A percentile compares a stretch with the other conserved stretches of the same genome.
Conservation (phyloP, 2,797 vertebrate species). For the Hephaestus fuliginosus region DNA sequence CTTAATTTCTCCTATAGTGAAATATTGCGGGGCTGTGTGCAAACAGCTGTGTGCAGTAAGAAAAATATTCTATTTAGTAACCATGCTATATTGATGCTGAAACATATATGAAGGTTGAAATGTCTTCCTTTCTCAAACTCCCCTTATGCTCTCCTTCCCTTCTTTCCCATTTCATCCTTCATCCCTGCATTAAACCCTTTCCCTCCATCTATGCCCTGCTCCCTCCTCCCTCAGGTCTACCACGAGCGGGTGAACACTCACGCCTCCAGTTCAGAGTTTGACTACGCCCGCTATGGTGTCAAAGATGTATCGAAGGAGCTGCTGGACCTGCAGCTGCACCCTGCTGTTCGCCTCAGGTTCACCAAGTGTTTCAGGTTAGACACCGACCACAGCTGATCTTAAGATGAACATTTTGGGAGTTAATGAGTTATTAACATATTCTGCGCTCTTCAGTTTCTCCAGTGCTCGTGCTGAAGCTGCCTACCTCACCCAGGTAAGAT, state of each 20-base stretch:
- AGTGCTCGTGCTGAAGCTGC: conserved; percentile 89
- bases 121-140: background rate
- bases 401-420: background rate
- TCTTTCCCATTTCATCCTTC: background rate
- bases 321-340: conserved; percentile 82
- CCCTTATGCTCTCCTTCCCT: background rate
- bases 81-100: conserved; percentile 13
- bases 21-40: conserved; percentile 37
- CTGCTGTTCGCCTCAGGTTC: conserved; percentile 86
- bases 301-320: conserved; percentile 88
- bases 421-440: background rate
- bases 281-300: conserved; percentile 88
- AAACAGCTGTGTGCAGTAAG: conserved; percentile 51
- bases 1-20: conserved; percentile 40
- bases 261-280: conserved; percentile 87
- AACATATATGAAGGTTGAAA: conserved; percentile 11
- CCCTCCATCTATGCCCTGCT: background rate
- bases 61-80: conserved; percentile 26
- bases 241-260: conserved; percentile 89
- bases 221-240: conserved; percentile 85
- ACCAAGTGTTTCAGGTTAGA: conserved; percentile 87
- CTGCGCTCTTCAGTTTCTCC: conserved; percentile 80
- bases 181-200: background rate
- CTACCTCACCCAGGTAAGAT: conserved; percentile 89
- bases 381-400: fast-evolving